Percentiles rank a stretch among this genome's conserved stretches.
These are phyloP conservation scores for Aldabrachelys gigantea DNA, from an alignment of 2,113 vertebrate genomes.

Conservation along the genomic window DNA sequence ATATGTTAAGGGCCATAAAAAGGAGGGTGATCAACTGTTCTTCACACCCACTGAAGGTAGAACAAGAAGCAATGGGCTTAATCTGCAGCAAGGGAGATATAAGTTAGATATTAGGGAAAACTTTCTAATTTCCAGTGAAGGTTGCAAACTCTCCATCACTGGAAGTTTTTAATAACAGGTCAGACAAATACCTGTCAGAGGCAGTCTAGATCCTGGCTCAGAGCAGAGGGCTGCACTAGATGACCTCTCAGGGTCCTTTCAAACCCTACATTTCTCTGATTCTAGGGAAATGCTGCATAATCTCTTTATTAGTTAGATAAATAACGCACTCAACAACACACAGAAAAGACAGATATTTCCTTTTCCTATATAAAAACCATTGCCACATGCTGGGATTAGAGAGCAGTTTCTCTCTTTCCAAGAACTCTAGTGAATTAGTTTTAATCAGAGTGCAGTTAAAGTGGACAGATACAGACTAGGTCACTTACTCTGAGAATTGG, in stretches of 20 bases:
- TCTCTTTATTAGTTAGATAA: conserved; percentile 23
- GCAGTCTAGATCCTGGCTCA: neutral
- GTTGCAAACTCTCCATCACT: neutral
- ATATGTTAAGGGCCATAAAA: neutral
- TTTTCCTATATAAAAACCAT: neutral
- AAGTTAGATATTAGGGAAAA: neutral
- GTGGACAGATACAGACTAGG: neutral
- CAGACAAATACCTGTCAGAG: neutral
- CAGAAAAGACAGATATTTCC: conserved; percentile 25
- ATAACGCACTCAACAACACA: conserved; percentile 20
- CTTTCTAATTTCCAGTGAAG: neutral
- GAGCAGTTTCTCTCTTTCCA: neutral
- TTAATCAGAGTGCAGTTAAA: neutral
- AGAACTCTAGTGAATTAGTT: neutral
- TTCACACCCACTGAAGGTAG: neutral
- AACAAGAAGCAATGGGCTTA: neutral
- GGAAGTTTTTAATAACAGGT: neutral
- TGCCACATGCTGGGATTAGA: neutral
- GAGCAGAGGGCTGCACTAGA: neutral
- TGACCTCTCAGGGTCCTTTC: neutral
- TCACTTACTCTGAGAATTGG: neutral
- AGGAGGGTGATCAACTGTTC: neutral
- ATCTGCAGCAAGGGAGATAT: neutral
- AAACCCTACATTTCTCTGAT: neutral
- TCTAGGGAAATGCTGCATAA: neutral